Evolutionary conservation across 2,888 invertebrate species (phyloP), one percentile per base, ranked within the genome.

Genomic region (Schizotus pectinicornis): DNA sequence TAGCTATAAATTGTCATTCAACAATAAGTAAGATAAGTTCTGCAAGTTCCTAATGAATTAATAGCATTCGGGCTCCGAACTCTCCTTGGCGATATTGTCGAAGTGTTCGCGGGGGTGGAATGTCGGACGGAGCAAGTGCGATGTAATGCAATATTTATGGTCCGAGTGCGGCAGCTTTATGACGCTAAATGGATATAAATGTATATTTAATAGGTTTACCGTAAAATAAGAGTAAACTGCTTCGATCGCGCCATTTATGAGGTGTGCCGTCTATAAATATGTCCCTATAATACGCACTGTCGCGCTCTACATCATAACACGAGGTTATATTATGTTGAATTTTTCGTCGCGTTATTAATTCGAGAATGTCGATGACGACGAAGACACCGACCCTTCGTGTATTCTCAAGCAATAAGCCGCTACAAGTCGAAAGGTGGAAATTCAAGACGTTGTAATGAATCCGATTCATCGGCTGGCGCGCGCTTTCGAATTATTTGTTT

Each of bases 121-220:
- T 63, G 62, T 67, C 62, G 54, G 65, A 41, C 58, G 63, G 62
- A 61, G 64, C 65, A 48, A 61, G 61, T 61, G 63, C 63, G 54
- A 54, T 67, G 70, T 71, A 73, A 70, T 72, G 70, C 68, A 69
- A 69, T 70, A 72, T 73, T 71, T 73, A 72, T 70, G 71, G 67
- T 67, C 69, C 64, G 64, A 69, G 65, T 72, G 68, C 60, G 60
- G 64, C 61, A 56, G 70, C 69, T 71, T 71, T 72, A 72, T 71
- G 69, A 68, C 67, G 66, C 65, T 68, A 71, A 72, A 73, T 72
- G 72, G 73, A 72, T 72, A 73, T 73, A 72, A 72, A 73, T 73
- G 73, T 72, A 67, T 69, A 72, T 73, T 72, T 73, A 73, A 73
- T 73, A 72, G 71, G 70, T 71, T 67, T 67, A 68, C 67, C 70